Base-by-base conservation (phyloP, 2,797 vertebrate genomes). In the Pangasius larnaudii region DNA sequence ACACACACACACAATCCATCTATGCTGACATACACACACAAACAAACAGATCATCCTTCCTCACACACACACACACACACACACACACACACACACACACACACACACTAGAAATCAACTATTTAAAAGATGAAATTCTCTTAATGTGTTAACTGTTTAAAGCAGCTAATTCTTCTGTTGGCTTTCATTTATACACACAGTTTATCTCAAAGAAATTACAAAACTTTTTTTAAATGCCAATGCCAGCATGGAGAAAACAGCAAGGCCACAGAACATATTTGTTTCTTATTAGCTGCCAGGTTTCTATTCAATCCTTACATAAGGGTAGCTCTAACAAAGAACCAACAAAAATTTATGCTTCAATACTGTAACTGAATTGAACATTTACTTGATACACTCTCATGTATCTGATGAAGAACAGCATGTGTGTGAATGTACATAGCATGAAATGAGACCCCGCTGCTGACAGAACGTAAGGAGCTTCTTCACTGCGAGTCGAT, bases 331-430 rank as follows among this genome's bases (percentile, higher is more conserved):
- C 33, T 24, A 39, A 81, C 79, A 81, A 36, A 80, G 9, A 59
- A 22, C 77, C 77, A 80, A 58, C 51, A 58, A 80, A 58, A 36
- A 80, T 63, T 82, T 27, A 82, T 42, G 6, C 58, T 59, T 39
- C 56, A 59, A 19, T 7, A 80, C 22, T 59, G 22, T 63, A 42
- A 82, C 63, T 46, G 42, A 82, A 24, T 1, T 18, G 16, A 83
- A 65, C 14, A 19, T 10, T 49, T 65, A 49, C 65, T 7, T 42
- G 42, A 39, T 33, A 81, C 36, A 22, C 75, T 24, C 53, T 24
- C 53, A 42, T 27, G 53, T 2, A 81, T n/a, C 79, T 82, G 33
- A 81, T 61, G 3, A 42, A 27, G 19, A 22, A 5, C 5, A 33
- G 51, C 49, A 1, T 30, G 42, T 30, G 81, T 53, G 42, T 53